Evolutionary conservation across 1,140 invertebrate species (phyloP).

Genomic region (Eriocheir sinensis): DNA sequence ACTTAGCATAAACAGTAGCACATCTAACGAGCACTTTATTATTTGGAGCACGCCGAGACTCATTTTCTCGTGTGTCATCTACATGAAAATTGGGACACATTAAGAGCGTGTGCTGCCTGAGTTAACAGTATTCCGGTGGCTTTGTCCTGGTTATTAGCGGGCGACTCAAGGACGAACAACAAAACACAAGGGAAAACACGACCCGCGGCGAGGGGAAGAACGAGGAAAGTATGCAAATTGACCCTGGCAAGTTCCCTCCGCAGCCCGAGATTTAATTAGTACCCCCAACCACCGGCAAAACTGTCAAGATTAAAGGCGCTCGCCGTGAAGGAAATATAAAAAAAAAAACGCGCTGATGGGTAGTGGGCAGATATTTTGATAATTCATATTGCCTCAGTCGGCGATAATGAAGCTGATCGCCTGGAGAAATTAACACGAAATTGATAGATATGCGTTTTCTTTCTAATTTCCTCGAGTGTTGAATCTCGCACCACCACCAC

Average conservation of each 20-base stretch:
- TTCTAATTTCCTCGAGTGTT: too few relatives aligned
- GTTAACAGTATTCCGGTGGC: not conserved
- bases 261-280: not conserved
- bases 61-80: too few relatives aligned
- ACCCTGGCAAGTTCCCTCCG: not conserved
- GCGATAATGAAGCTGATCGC: not conserved
- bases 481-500: too few relatives aligned
- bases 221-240: not conserved
- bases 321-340: too few relatives aligned
- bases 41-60: too few relatives aligned
- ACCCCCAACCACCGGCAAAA: not conserved
- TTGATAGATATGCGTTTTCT: not conserved
- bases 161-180: not conserved
- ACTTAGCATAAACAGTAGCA: too few relatives aligned
- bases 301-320: not conserved
- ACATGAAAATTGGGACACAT: too few relatives aligned
- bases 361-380: too few relatives aligned
- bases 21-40: too few relatives aligned
- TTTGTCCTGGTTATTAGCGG: not conserved
- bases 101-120: too few relatives aligned
- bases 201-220: not conserved
- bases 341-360: not conserved
- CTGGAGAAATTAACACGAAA: not conserved
- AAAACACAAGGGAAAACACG: not conserved
- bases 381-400: not conserved